A percentile compares a stretch with the other conserved stretches of the same genome.
Conservation (phyloP, 1,140 invertebrate species). For the Bombus fervidus region DNA sequence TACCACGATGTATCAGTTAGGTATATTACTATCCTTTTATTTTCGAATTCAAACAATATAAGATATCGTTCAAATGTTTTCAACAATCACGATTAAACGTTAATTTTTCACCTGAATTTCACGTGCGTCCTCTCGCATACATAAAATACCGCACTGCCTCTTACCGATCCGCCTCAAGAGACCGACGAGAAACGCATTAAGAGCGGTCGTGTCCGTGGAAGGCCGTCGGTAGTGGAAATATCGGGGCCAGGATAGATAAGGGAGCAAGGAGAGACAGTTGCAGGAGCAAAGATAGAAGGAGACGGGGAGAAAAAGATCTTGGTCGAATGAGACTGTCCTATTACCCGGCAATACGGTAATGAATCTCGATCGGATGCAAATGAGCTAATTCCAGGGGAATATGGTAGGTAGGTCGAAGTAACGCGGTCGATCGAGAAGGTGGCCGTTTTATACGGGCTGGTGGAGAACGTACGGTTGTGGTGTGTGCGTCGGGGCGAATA, state of each 20-base stretch:
- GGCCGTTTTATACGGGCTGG: background rate
- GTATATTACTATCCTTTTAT: too few relatives aligned
- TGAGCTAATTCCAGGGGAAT: slow-evolving; percentile 61
- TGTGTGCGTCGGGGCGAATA: slow-evolving; percentile 9
- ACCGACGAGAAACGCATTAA: slow-evolving; percentile 22
- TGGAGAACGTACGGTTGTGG: background rate
- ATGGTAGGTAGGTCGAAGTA: slow-evolving; percentile 44
- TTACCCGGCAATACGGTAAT: slow-evolving; percentile 69
- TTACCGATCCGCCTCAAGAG: background rate
- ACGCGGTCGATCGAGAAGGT: background rate
- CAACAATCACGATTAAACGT: background rate
- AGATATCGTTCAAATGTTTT: too few relatives aligned
- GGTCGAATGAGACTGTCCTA: slow-evolving; percentile 67
- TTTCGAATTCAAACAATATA: too few relatives aligned
- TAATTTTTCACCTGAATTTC: background rate
- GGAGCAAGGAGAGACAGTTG: slow-evolving; percentile 31
- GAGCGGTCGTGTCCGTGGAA: background rate
- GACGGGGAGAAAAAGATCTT: slow-evolving; percentile 42
- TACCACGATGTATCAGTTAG: too few relatives aligned
- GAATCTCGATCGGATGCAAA: slow-evolving; percentile 75
- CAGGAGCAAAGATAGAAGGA: slow-evolving; percentile 52
- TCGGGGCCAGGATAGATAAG: slow-evolving; percentile 46
- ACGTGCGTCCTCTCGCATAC: too few relatives aligned
- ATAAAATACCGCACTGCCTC: background rate
- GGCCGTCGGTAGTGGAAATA: slow-evolving; percentile 31